Conservation (phyloP, 92 coral and sea anemone species). For the Anthopleura xanthogrammica region DNA sequence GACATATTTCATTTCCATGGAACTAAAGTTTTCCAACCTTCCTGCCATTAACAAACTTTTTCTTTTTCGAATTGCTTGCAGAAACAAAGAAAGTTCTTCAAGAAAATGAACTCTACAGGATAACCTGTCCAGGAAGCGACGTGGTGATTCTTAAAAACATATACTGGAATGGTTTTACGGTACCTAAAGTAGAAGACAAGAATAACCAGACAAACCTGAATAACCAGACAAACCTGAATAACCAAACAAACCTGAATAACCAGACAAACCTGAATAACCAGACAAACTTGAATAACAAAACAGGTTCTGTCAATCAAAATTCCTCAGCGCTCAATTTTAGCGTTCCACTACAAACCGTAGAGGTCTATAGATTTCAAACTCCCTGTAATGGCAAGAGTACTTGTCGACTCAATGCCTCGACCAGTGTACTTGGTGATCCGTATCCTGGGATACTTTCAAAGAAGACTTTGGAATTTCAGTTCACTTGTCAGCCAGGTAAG, state of each 20-base stretch:
- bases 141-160: slow-evolving; percentile 15
- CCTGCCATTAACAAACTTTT: no score
- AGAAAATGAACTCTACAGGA: slow-evolving; percentile 13
- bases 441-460: slow-evolving; percentile 32
- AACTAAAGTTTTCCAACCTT: not conserved
- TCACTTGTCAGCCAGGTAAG: slow-evolving; percentile 62
- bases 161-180: slow-evolving; percentile 39
- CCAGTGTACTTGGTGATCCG: slow-evolving; percentile 39
- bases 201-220: slow-evolving; percentile 1
- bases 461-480: slow-evolving; percentile 33
- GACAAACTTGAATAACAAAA: slow-evolving; percentile 17
- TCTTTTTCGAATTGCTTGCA: slow-evolving; percentile 4
- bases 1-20: no score
- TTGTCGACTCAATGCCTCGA: slow-evolving; percentile 32
- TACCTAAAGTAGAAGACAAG: slow-evolving; percentile 3
- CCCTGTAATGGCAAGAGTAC: slow-evolving; percentile 24
- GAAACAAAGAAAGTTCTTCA: slow-evolving; percentile 14
- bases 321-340: slow-evolving; percentile 17
- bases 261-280: slow-evolving; percentile 17
- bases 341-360: slow-evolving; percentile 13
- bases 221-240: slow-evolving; percentile 8
- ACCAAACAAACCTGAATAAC: slow-evolving; percentile 7
- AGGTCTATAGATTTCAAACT: slow-evolving; percentile 8
- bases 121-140: slow-evolving; percentile 18
- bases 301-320: slow-evolving; percentile 1